A percentile compares a stretch with the other conserved stretches of the same genome.
Conservation (phyloP, 1,140 invertebrate genomes). For the Penaeus japonicus region DNA sequence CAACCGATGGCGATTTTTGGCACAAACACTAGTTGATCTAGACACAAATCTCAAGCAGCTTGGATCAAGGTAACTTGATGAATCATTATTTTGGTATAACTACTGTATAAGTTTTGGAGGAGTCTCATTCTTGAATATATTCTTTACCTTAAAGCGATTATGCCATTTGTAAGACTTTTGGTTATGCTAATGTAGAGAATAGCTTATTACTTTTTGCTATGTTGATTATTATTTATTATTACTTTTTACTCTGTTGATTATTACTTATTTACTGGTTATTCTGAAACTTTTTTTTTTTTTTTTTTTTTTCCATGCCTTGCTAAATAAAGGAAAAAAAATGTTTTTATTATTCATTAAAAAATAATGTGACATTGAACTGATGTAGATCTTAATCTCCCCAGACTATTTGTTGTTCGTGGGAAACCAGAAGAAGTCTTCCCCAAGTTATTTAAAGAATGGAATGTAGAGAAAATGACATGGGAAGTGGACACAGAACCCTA, state of each 20-base stretch:
- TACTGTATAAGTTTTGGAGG: too few species aligned
- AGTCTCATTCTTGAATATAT: neutral
- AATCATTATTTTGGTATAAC: neutral
- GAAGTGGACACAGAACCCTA: constrained; percentile 79
- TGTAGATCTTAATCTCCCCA: neutral
- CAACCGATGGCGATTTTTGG: constrained; percentile 75
- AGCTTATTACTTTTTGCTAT: too few species aligned
- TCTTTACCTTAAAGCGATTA: neutral
- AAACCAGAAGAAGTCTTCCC: constrained; percentile 72
- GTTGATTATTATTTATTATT: too few species aligned
- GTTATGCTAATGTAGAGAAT: too few species aligned
- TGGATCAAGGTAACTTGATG: constrained; percentile 65
- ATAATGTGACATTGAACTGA: neutral
- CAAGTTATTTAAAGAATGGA: constrained; percentile 75
- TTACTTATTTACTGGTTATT: too few species aligned
- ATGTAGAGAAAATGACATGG: constrained; percentile 72
- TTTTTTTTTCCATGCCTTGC: too few species aligned
- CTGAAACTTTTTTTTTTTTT: too few species aligned
- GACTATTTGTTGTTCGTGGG: constrained; percentile 73
- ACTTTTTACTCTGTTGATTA: too few species aligned
- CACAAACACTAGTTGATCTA: constrained; percentile 74
- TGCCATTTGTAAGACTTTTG: too few species aligned
- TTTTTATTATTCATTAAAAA: too few species aligned
- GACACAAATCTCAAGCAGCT: constrained; percentile 70
- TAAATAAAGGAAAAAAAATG: neutral